phyloP scores from a whole-genome alignment of 2,888 invertebrate genomes.

The Exephanes ischioxanthus region DNA sequence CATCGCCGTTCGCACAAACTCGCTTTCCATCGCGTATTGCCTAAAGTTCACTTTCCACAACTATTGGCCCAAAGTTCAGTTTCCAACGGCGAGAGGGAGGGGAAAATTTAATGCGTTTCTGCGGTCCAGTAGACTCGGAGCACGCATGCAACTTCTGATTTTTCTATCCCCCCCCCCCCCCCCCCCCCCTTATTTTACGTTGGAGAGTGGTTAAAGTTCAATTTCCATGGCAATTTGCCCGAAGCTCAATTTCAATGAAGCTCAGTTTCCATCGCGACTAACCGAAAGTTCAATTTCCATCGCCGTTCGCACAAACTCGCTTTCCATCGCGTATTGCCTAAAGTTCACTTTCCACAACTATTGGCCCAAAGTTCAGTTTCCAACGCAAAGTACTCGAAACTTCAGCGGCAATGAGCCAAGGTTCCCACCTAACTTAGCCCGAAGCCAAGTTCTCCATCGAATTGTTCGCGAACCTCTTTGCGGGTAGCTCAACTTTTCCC shows the following conservation, averaged over 20 bases:
- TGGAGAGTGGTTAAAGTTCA: neutral
- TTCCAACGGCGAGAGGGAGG: neutral
- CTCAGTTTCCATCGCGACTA: neutral
- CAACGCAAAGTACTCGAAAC: neutral
- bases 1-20: neutral
- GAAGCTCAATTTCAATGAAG: neutral
- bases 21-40: neutral
- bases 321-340: neutral
- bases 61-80: too few relatives aligned
- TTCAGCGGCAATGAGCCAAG: too few relatives aligned
- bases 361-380: too few relatives aligned
- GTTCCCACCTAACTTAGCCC: too few relatives aligned
- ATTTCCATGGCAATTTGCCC: neutral
- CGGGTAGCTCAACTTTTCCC: neutral
- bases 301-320: neutral
- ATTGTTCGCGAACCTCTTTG: neutral
- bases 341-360: neutral
- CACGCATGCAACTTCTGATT: neutral
- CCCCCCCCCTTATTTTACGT: neutral
- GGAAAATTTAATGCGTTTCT: constrained; percentile 39
- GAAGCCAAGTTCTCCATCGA: too few relatives aligned
- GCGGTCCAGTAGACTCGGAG: constrained; percentile 33
- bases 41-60: neutral
- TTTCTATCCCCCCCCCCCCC: neutral
- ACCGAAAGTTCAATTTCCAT: neutral